Evolutionary conservation across 2,797 vertebrate species (phyloP), one percentile per base, ranked within the genome.

Genomic region (Hippopotamyrus pictus): DNA sequence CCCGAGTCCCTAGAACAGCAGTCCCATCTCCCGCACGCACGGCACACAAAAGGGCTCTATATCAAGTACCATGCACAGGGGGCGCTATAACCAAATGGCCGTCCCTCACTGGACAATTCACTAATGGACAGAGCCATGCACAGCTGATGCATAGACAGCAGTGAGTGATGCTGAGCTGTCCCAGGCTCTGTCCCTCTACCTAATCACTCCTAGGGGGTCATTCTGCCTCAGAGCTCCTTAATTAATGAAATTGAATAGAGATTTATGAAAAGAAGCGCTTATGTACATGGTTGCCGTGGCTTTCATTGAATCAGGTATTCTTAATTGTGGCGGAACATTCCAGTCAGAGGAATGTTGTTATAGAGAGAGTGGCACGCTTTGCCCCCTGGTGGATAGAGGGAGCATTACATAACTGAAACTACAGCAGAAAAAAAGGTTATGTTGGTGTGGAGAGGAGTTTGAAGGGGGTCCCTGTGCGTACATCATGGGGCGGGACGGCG

Each of bases 371-470:
- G 53, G 48, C 5, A 33, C 19, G 53, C 54, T 25, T 88, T 88
- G 91, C 90, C 88, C 83, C 90, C 90, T 90, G 92, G 90, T 92
- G 91, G 92, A 88, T 65, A 88, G 22, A 91, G 87, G 0, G 57
- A 51, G 82, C 41, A 87, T 59, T 79, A 90, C 91, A 92, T 88
- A 9, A 19, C 82, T 22, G 82, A 84, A 84, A 51, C 82, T 12
- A 37, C 69, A 14, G 14, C 69, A 76, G 69, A 76, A 41, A 41
- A 37, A 33, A 2, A 17, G 12, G 33, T 73, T 37, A 37, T 37
- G 69, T 73, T 22, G 57, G 19, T 22, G 53, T 5, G 8, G 62
- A 25, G 62, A 69, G 25, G 8, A 1, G 22, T 33, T 69, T 29
- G 22, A 69, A 69, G 1, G 3, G 25, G 25, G 62, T 22, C 22